These are phyloP conservation scores for Acleris holmiana DNA, from an alignment of 2,888 invertebrate genomes.

Conservation along the genomic window DNA sequence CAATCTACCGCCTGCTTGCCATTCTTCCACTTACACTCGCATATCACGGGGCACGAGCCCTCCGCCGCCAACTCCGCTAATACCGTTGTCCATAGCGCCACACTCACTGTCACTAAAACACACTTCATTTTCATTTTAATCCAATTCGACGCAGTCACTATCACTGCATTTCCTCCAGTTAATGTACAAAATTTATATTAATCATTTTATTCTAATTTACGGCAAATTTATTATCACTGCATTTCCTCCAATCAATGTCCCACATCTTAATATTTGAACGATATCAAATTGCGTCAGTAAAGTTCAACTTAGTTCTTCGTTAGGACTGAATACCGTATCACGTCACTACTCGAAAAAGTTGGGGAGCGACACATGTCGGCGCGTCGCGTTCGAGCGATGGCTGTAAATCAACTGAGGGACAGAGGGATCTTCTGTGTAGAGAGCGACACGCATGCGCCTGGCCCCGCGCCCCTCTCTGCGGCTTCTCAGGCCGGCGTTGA, in stretches of 20 bases:
- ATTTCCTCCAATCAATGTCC: conserved; percentile 39
- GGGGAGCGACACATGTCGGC: conserved; percentile 86
- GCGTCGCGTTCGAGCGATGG: conserved; percentile 76
- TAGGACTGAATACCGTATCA: conserved; percentile 76
- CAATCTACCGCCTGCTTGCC: conserved; percentile 97
- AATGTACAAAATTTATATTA: too few relatives aligned
- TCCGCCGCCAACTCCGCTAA: conserved; percentile 77
- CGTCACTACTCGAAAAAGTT: conserved; percentile 84
- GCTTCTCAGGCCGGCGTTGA: conserved; percentile 76
- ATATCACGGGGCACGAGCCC: conserved; percentile 89
- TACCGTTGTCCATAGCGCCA: conserved; percentile 74
- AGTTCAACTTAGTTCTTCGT: conserved; percentile 56
- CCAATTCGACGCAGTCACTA: conserved; percentile 54
- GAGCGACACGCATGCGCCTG: conserved; percentile 79
- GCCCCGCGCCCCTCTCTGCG: conserved; percentile 82
- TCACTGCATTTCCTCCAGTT: conserved; percentile 53
- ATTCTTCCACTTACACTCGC: conserved; percentile 97
- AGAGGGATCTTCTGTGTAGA: conserved; percentile 74
- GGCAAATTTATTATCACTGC: conserved; percentile 58
- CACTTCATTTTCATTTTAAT: conserved; percentile 76
- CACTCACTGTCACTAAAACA: conserved; percentile 75
- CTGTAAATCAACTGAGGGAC: conserved; percentile 76
- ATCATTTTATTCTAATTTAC: conserved; percentile 59
- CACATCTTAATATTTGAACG: conserved; percentile 56
- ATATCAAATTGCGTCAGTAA: conserved; percentile 46